phyloP scores from a whole-genome alignment of 2,113 vertebrate species.

The Puma concolor region DNA sequence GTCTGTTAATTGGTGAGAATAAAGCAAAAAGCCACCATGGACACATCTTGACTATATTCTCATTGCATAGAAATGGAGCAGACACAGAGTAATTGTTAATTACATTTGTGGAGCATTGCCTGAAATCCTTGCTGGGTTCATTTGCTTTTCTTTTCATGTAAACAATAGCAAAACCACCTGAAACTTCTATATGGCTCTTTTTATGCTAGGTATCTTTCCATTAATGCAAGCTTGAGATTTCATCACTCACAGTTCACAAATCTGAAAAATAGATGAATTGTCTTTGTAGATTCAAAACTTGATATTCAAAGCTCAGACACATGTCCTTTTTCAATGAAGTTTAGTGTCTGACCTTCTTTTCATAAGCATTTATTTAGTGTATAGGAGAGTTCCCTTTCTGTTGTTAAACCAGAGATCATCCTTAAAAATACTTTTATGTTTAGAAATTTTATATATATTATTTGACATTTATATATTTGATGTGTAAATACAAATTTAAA shows the following conservation, averaged over 20 bases:
- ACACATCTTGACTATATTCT: constrained; percentile 57
- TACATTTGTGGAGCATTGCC: constrained; percentile 37
- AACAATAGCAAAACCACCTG: neutral
- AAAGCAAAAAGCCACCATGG: constrained; percentile 78
- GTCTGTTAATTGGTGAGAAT: constrained; percentile 80
- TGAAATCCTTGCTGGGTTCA: neutral
- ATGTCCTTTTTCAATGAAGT: accelerated
- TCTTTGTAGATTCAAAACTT: neutral
- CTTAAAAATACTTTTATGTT: neutral
- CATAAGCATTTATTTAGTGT: neutral
- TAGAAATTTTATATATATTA: neutral
- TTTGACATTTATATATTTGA: constrained; percentile 16
- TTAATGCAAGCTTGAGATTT: neutral
- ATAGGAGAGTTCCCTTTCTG: neutral
- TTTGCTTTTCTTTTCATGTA: neutral
- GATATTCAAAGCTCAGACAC: neutral
- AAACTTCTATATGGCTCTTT: neutral
- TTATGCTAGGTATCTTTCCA: neutral
- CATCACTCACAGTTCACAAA: neutral
- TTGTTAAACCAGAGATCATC: neutral
- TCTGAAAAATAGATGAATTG: neutral
- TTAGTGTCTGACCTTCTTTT: neutral
- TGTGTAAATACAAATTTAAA: constrained; percentile 11
- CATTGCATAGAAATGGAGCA: constrained; percentile 50
- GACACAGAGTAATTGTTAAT: constrained; percentile 64